A percentile compares a stretch with the other conserved stretches of the same genome.
These are phyloP conservation scores for Ptychoptera contaminata DNA, from an alignment of 2,888 invertebrate genomes.

Conservation along the genomic window DNA sequence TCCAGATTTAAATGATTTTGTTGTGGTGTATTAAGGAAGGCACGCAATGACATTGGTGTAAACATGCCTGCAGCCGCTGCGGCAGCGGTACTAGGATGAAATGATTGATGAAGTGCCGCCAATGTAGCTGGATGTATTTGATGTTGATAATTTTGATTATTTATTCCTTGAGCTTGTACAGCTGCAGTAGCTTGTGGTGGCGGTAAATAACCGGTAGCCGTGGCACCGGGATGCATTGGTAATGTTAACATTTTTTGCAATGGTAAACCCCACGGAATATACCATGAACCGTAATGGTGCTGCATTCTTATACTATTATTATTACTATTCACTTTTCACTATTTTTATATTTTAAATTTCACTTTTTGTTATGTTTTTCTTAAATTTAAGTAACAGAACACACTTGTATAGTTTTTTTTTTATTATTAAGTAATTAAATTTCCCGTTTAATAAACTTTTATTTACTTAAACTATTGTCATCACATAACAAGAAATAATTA, in stretches of 20 bases:
- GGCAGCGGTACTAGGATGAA: slow-evolving; percentile 7
- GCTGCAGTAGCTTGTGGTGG: slow-evolving; percentile 6
- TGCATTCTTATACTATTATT: slow-evolving; percentile 19
- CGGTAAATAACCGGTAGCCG: slow-evolving; percentile 12
- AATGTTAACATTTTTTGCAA: slow-evolving; percentile 47
- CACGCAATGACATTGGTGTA: slow-evolving; percentile 25
- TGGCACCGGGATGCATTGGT: slow-evolving; percentile 39
- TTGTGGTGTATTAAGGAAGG: slow-evolving; percentile 21
- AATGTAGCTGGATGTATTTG: slow-evolving; percentile 13
- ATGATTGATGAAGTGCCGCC: slow-evolving; percentile 13
- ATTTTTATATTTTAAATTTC: too few relatives aligned
- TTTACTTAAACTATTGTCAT: too few relatives aligned
- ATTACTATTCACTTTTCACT: too few relatives aligned
- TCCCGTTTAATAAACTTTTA: too few relatives aligned
- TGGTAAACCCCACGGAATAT: slow-evolving; percentile 50
- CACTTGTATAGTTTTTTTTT: too few relatives aligned
- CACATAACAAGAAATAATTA: too few relatives aligned
- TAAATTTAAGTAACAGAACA: too few relatives aligned
- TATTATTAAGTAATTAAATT: too few relatives aligned
- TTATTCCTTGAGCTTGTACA: slow-evolving; percentile 6
- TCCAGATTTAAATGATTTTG: slow-evolving; percentile 19
- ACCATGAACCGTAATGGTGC: slow-evolving; percentile 43
- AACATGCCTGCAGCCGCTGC: slow-evolving; percentile 24
- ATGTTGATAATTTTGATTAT: slow-evolving; percentile 14
- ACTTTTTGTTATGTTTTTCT: too few relatives aligned